Percentiles rank a stretch among this genome's conserved stretches.
phyloP scores from a whole-genome alignment of 2,113 vertebrate genomes.

The Microtus richardsoni region DNA sequence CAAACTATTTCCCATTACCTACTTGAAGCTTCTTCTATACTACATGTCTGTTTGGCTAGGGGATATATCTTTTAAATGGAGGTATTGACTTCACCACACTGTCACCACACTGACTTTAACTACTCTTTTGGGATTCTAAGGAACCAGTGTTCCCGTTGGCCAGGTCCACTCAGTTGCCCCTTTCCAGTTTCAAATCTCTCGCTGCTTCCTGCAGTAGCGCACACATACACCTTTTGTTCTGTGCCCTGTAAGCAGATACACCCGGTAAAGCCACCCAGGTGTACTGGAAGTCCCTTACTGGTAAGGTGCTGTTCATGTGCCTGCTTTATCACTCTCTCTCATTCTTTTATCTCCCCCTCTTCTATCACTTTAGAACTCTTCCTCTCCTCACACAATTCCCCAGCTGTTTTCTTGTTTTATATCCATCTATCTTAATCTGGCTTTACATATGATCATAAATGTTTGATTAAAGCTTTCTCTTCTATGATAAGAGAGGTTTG shows the following conservation, averaged over 20 bases:
- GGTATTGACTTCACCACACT: no score
- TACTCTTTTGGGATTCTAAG: not conserved
- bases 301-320: not conserved
- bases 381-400: not conserved
- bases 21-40: conserved; percentile 43
- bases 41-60: not conserved
- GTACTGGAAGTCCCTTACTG: not conserved
- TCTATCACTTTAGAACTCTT: not conserved
- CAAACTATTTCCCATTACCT: conserved; percentile 82
- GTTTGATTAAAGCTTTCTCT: not conserved
- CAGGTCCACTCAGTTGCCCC: not conserved
- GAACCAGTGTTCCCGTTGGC: not conserved
- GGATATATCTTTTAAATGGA: not conserved
- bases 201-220: not conserved
- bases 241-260: not conserved
- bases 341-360: not conserved
- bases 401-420: not conserved
- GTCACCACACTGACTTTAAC: not conserved
- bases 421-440: not conserved
- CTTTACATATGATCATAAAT: not conserved
- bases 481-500: not conserved
- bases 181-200: not conserved
- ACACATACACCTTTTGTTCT: not conserved
- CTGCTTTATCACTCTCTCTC: not conserved
- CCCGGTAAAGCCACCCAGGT: not conserved